Conservation (phyloP, 53 echinoderm and acorn worm species). For the Antedon mediterranea region DNA sequence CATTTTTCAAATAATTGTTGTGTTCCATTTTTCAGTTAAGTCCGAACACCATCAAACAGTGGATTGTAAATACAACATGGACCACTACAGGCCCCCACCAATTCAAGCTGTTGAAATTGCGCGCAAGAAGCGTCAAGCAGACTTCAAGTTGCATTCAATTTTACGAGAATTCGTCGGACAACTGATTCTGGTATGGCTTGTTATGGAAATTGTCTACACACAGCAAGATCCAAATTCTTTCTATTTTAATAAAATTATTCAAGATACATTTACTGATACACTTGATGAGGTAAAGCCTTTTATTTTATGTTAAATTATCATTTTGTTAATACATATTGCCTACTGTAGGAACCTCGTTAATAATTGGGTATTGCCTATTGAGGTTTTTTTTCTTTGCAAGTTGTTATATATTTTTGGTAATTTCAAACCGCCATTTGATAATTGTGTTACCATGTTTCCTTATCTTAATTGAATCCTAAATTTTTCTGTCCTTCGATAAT, state of each 20-base stretch:
- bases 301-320: too few relatives aligned
- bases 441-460: too few relatives aligned
- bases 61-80: neutral
- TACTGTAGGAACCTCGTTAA: too few relatives aligned
- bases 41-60: neutral
- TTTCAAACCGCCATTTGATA: too few relatives aligned
- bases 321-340: too few relatives aligned
- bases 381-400: too few relatives aligned
- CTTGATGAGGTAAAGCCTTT: constrained; percentile 45
- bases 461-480: too few relatives aligned
- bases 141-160: constrained; percentile 50
- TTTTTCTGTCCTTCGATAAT: too few relatives aligned
- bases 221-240: constrained; percentile 44
- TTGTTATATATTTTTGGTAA: too few relatives aligned
- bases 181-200: constrained; percentile 48
- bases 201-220: constrained; percentile 48
- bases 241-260: constrained; percentile 37
- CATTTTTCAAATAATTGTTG: too few relatives aligned
- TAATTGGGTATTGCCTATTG: too few relatives aligned
- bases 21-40: neutral
- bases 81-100: constrained; percentile 57
- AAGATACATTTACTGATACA: constrained; percentile 29
- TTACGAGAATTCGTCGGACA: constrained; percentile 57
- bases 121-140: constrained; percentile 21
- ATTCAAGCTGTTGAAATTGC: constrained; percentile 33